A percentile compares a stretch with the other conserved stretches of the same genome.
phyloP scores from a whole-genome alignment of 1,140 invertebrate genomes.

The Formica selysi region DNA sequence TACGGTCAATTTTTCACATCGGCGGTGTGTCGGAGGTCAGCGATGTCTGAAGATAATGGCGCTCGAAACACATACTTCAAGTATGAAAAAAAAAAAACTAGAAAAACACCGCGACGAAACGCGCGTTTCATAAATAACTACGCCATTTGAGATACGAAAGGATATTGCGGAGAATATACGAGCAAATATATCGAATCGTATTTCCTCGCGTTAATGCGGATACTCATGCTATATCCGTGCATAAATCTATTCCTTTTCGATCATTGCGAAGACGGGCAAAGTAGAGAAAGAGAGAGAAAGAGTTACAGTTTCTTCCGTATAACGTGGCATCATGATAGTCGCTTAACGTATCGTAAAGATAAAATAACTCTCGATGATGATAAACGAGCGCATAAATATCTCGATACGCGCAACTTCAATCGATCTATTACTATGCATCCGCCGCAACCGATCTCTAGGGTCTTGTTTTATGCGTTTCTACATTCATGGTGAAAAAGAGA shows the following conservation, averaged over 20 bases:
- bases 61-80: conserved; percentile 18
- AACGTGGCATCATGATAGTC: neutral
- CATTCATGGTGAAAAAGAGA: neutral
- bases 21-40: conserved; percentile 17
- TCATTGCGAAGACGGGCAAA: conserved; percentile 1
- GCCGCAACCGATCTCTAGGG: neutral
- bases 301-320: conserved; percentile 37
- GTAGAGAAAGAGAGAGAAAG: neutral
- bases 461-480: conserved; percentile 56
- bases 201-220: conserved; percentile 54
- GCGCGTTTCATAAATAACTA: conserved; percentile 50
- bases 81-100: neutral
- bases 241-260: conserved; percentile 60
- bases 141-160: conserved; percentile 42
- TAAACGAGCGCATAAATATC: conserved; percentile 58
- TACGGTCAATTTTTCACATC: conserved; percentile 57
- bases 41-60: conserved; percentile 21
- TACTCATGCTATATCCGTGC: conserved; percentile 46
- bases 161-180: conserved; percentile 55
- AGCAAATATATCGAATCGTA: conserved; percentile 50
- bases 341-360: conserved; percentile 50
- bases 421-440: conserved; percentile 47
- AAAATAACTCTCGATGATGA: conserved; percentile 46
- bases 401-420: neutral
- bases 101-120: neutral